These are phyloP conservation scores for Psophia crepitans DNA, from an alignment of 2,113 vertebrate genomes.

Conservation along the genomic window DNA sequence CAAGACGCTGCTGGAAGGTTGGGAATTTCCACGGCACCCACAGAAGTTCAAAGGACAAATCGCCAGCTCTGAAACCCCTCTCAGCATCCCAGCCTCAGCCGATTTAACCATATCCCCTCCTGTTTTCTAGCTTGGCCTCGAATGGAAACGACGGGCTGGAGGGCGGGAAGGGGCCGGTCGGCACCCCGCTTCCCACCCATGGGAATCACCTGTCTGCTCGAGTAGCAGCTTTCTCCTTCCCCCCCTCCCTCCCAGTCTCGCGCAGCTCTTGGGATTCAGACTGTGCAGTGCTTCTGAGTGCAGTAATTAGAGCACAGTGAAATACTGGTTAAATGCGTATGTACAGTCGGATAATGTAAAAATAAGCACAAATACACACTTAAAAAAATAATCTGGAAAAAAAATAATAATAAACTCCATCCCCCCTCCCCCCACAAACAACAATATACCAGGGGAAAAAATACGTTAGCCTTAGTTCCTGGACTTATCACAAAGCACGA, in stretches of 20 bases:
- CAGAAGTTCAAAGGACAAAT: not conserved
- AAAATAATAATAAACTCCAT: not conserved
- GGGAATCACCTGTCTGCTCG: conserved; percentile 76
- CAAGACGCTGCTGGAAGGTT: not conserved
- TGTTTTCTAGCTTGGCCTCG: not conserved
- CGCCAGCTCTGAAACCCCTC: not conserved
- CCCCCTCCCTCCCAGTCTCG: not conserved
- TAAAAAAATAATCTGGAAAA: conserved; percentile 59
- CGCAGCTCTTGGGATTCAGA: conserved; percentile 66
- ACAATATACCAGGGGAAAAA: conserved; percentile 21
- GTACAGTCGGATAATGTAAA: conserved; percentile 72
- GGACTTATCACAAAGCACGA: conserved; percentile 67
- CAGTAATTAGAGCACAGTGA: conserved; percentile 87
- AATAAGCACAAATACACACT: conserved; percentile 68
- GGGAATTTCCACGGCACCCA: not conserved
- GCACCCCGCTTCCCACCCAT: not conserved
- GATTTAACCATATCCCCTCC: not conserved
- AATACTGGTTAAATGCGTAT: conserved; percentile 82
- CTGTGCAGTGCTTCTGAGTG: conserved; percentile 82
- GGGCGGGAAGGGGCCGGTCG: not conserved
- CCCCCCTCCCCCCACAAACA: not conserved
- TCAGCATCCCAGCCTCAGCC: not conserved
- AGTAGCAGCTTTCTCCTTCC: conserved; percentile 78
- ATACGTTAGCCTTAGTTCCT: conserved; percentile 46
- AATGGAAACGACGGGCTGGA: not conserved